phyloP scores from a whole-genome alignment of 1,140 invertebrate genomes.

The Pentalonia nigronervosa region DNA sequence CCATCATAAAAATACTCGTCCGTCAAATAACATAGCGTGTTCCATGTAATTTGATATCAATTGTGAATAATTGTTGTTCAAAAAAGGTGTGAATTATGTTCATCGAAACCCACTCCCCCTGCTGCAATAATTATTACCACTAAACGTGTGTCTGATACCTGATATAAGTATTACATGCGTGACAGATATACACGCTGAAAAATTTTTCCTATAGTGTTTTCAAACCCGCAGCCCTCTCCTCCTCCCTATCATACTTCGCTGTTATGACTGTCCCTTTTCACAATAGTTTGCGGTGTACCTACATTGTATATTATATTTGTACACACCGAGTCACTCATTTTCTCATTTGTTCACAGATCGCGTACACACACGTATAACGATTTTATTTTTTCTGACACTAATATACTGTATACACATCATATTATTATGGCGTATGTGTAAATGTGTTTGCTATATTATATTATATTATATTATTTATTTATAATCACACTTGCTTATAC shows the following conservation, averaged over 20 bases:
- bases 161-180: background rate
- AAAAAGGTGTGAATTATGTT: background rate
- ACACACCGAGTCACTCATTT: background rate
- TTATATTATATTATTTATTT: background rate
- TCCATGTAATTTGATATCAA: background rate
- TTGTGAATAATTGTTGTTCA: background rate
- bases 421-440: background rate
- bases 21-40: background rate
- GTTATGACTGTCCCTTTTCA: background rate
- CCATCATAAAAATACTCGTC: background rate
- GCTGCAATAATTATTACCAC: background rate
- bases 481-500: background rate
- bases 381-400: background rate
- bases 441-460: background rate
- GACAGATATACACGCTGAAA: background rate
- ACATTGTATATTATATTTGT: background rate
- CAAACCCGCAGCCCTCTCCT: background rate
- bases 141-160: background rate
- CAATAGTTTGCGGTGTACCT: background rate
- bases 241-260: no score
- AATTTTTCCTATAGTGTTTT: background rate
- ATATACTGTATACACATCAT: background rate
- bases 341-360: background rate
- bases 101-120: background rate
- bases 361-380: background rate